phyloP scores from a whole-genome alignment of 2,888 invertebrate species.

The Drosophila falleni region DNA sequence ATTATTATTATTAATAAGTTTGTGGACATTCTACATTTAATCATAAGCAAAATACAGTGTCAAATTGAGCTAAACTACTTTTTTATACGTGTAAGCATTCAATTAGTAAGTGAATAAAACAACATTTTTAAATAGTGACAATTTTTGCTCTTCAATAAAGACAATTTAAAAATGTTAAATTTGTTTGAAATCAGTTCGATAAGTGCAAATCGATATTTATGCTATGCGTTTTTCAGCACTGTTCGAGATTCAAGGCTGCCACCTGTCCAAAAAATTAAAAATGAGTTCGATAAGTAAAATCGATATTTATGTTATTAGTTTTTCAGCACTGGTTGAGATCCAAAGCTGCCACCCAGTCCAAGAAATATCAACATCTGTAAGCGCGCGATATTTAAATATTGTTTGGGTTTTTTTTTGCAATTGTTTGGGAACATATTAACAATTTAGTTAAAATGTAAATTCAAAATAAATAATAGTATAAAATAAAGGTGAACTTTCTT shows the following conservation, averaged over 20 bases:
- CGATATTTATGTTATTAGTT: background rate
- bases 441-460: too few species aligned
- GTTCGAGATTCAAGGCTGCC: background rate
- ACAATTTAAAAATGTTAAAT: too few species aligned
- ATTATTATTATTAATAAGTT: constrained; percentile 35
- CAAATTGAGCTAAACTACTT: constrained; percentile 50
- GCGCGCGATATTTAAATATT: too few species aligned
- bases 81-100: constrained; percentile 57
- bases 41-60: constrained; percentile 44
- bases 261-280: too few species aligned
- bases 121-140: constrained; percentile 6
- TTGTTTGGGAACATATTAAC: too few species aligned
- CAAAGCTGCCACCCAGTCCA: too few species aligned
- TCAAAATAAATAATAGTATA: too few species aligned
- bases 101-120: constrained; percentile 57
- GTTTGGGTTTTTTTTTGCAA: too few species aligned
- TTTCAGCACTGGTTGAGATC: background rate
- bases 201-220: background rate
- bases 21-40: constrained; percentile 44
- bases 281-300: background rate
- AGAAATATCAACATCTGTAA: too few species aligned
- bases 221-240: background rate
- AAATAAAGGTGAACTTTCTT: too few species aligned
- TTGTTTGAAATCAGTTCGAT: background rate
- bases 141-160: background rate